Evolutionary conservation across 2,888 invertebrate genomes (phyloP), one percentile per base, ranked within the genome.

Genomic region (Tachina fera): DNA sequence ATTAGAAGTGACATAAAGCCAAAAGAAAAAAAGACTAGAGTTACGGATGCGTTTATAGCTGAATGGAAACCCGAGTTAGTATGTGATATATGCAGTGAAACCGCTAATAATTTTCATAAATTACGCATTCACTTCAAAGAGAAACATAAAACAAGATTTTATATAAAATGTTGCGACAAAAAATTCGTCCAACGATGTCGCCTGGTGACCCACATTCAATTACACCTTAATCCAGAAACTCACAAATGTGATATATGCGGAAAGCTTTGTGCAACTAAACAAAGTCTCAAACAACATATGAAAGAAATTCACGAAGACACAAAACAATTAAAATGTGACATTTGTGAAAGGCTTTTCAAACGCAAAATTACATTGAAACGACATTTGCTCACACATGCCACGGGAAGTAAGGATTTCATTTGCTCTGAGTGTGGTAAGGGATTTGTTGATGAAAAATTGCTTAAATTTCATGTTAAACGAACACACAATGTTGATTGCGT

Each of bases 201-300:
- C 22, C 22, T 22, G 22, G 22, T 22, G 22, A 88, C 89, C 68
- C 89, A 89, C 56, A 84, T 89, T 58, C 58, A 88, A 19, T 56
- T 88, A 0, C 89, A 89, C 56, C 68, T 88, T 45, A 84, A 89
- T 86, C 88, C 89, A 3, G 87, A 88, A n/a, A 77, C 84, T 22
- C 88, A 87, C 58, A 88, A 89, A 43, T 89, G 89, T 58, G 16
- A 77, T 5, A 77, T 84, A 75, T 89, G 89, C 51, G 87, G 87
- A 3, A 87, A 87, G 71, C 84, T 87, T 19, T 84, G 88, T 13
- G 61, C 88, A 9, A 88, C 88, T 56, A 87, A 84, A 6, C 86
- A 87, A 8, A 87, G 85, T 39, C 67, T 89, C 0, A 84, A 82
- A 9, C 72, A 81, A 10, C 89, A 89, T 76, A 87, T 87, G 68